Evolutionary conservation across 2,113 vertebrate genomes (phyloP).

Genomic region (Rhinolophus ferrumequinum): DNA sequence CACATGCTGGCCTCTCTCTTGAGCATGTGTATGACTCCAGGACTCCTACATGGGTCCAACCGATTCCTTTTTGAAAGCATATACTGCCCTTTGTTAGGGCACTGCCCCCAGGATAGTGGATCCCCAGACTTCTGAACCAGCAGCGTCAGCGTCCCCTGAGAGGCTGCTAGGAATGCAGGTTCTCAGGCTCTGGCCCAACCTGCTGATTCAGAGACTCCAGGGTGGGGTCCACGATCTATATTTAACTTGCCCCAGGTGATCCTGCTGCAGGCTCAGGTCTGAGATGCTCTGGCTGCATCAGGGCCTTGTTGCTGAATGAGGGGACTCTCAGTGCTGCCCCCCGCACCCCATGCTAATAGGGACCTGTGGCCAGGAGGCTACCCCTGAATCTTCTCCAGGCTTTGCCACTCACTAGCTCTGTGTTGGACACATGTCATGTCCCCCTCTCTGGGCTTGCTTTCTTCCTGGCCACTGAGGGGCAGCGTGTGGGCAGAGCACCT

Average conservation of each 20-base stretch:
- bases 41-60: neutral
- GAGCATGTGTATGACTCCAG: neutral
- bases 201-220: neutral
- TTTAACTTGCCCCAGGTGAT: accelerated
- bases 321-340: accelerated
- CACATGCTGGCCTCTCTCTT: neutral
- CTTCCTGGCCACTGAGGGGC: neutral
- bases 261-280: neutral
- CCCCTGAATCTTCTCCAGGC: neutral
- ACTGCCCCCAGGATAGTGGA: neutral
- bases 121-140: neutral
- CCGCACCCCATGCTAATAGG: neutral
- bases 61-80: neutral
- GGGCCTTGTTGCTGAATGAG: neutral
- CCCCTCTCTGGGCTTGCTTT: neutral
- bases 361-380: neutral
- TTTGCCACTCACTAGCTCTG: neutral
- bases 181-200: neutral
- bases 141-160: neutral
- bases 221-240: neutral
- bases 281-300: neutral
- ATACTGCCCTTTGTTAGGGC: neutral
- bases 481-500: neutral
- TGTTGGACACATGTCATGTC: neutral
- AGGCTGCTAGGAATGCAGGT: neutral